Base-by-base conservation (phyloP, 2,113 vertebrate species). In the Pangasianodon hypophthalmus region DNA sequence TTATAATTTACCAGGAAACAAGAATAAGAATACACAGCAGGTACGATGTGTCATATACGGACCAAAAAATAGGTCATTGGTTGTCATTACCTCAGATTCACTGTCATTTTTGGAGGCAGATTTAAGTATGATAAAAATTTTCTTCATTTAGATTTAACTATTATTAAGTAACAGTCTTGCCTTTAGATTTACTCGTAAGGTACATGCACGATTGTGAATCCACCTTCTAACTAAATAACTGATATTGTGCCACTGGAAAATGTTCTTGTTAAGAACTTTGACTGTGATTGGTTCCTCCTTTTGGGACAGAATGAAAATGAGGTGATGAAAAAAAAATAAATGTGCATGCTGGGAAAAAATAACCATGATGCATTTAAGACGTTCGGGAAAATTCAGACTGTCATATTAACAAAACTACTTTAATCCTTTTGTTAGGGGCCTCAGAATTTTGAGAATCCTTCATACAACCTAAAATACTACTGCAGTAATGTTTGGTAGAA, bases 231-330 rank as follows among this genome's bases (percentile, higher is more conserved):
- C 19, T 13, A 26, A 60, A 60, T 56, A 58, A 37, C 67, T 24
- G 4, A 46, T 32, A 10, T 14, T 58, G 11, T 79, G 6, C 56
- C 46, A 56, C 19, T 60, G n/a, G 24, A 50, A 58, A 41, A 50
- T n/a, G 32, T 32, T 32, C 16, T 81, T 64, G 21, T 50, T 50
- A 29, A 46, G 19, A 64, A 9, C 64, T 9, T 50, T 75, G 8
- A 32, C 58, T 88, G 37, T 82, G 32, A 86, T 11, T 44, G 87
- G 85, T 86, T 88, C 84, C 87, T 86, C 87, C 62, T 88, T 88
- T 86, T 82, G 90, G 86, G 32, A 60, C 8, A 46, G 4, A 88
- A 83, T 82, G 2, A 86, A 91, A 86, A 75, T 62, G 60, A 62
- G 84, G 84, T 48, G 37, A 88, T 90, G 69, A 64, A 52, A 58